Conservation (phyloP, 2,113 vertebrate species). For the Xiphophorus maculatus region DNA sequence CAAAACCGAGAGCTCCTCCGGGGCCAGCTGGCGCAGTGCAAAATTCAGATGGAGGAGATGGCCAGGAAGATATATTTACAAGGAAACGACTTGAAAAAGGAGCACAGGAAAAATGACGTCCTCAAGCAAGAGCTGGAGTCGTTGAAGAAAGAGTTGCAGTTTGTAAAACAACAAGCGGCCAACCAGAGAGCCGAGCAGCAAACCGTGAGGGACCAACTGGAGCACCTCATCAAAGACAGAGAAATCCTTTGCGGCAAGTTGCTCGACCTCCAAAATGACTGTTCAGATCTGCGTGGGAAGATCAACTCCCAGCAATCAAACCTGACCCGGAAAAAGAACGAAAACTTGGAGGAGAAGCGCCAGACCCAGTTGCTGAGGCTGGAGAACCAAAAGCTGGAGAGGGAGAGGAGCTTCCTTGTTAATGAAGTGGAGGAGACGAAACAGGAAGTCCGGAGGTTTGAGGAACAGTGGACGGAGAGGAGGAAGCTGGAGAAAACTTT, state of each 20-base stretch:
- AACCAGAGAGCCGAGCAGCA: no score
- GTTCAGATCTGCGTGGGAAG: no score
- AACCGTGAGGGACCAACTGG: no score
- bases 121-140: not conserved
- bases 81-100: not conserved
- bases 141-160: no score
- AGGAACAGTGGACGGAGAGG: not conserved
- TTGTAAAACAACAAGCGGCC: no score
- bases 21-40: not conserved
- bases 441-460: no score
- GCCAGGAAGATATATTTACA: not conserved
- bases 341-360: not conserved
- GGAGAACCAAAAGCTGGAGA: conserved; percentile 6
- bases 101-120: not conserved
- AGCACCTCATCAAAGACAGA: no score
- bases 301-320: no score
- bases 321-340: not conserved
- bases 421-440: not conserved
- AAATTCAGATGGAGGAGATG: not conserved
- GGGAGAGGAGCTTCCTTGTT: not conserved
- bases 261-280: no score
- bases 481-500: not conserved
- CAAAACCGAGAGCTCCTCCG: not conserved
- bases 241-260: no score
- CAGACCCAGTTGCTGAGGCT: conserved; percentile 10